These are phyloP conservation scores for Hetaerina americana DNA, from an alignment of 1,140 invertebrate species.

Conservation along the genomic window DNA sequence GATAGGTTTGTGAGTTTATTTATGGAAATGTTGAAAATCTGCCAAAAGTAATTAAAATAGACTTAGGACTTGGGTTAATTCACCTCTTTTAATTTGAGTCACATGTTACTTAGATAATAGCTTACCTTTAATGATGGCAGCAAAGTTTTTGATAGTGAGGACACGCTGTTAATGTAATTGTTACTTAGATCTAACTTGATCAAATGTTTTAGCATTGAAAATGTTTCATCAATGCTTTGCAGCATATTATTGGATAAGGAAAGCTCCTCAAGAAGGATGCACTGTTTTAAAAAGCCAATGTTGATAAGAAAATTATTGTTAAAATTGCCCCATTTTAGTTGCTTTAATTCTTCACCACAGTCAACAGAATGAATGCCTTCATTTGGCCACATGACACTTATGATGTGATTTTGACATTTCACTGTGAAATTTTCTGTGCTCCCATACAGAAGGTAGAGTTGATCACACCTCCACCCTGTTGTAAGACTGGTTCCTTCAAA, in stretches of 20 bases:
- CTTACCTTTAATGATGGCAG: neutral
- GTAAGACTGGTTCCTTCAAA: neutral
- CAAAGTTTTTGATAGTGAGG: neutral
- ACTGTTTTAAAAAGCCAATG: neutral
- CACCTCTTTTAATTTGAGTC: too few species aligned
- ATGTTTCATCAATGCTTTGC: neutral
- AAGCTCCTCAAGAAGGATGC: neutral
- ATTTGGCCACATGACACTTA: neutral
- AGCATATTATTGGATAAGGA: neutral
- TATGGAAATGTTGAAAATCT: neutral
- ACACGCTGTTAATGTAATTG: neutral
- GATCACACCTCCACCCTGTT: neutral
- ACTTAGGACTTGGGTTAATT: too few species aligned
- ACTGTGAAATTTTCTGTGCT: neutral
- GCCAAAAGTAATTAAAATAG: neutral
- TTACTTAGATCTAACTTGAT: neutral
- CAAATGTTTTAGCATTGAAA: neutral
- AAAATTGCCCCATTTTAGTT: neutral
- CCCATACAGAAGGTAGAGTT: neutral
- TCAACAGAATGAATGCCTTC: neutral
- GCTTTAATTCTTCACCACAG: neutral
- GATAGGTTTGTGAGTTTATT: neutral
- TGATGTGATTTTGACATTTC: neutral
- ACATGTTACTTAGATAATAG: too few species aligned
- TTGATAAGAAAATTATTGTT: neutral